A percentile compares a stretch with the other conserved stretches of the same genome.
These are phyloP conservation scores for Erpornis zantholeuca DNA, from an alignment of 2,113 vertebrate genomes.

Conservation along the genomic window DNA sequence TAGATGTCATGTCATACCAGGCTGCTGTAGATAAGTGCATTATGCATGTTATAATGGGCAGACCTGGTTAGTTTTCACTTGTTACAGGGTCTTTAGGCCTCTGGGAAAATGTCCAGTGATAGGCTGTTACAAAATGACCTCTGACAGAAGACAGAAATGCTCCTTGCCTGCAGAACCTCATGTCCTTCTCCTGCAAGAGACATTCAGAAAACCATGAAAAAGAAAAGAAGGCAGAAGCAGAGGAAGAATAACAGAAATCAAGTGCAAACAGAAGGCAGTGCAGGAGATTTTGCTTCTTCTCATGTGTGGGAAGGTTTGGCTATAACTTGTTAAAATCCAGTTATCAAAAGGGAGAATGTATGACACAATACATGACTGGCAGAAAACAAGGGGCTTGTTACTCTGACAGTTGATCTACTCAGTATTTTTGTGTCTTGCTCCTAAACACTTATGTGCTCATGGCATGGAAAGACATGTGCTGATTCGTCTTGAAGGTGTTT, in stretches of 20 bases:
- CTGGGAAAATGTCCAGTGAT: neutral
- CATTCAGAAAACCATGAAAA: neutral
- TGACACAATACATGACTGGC: neutral
- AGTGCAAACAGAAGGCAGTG: neutral
- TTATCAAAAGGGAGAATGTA: neutral
- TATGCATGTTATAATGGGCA: neutral
- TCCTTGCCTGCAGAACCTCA: neutral
- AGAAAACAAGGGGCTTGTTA: neutral
- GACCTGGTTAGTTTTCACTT: neutral
- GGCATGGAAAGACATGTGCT: neutral
- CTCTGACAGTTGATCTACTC: neutral
- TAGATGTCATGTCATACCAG: fast-evolving
- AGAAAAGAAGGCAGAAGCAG: neutral
- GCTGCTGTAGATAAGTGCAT: neutral
- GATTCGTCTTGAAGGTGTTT: neutral
- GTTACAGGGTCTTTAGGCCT: neutral
- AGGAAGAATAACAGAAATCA: neutral
- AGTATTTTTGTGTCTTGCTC: neutral
- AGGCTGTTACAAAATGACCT: neutral
- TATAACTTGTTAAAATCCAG: neutral
- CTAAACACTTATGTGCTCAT: neutral
- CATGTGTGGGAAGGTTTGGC: fast-evolving
- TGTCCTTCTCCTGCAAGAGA: neutral
- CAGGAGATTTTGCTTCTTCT: neutral
- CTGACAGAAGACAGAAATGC: neutral